phyloP scores from a whole-genome alignment of 2,797 vertebrate species.

The Malacoraja senta region DNA sequence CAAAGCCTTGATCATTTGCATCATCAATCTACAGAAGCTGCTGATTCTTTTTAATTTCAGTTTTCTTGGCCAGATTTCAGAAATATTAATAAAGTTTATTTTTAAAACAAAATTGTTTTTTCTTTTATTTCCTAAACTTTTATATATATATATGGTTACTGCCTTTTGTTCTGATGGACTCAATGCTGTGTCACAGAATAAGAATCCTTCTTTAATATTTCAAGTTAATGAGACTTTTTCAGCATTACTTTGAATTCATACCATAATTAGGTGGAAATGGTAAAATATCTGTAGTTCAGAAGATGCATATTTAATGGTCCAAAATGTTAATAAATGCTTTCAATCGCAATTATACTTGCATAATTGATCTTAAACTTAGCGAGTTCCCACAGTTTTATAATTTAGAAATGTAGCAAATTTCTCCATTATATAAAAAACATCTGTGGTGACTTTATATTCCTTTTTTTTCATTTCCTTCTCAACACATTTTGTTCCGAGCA shows the following conservation, averaged over 20 bases:
- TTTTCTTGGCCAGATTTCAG: conserved; percentile 22
- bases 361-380: neutral
- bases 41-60: neutral
- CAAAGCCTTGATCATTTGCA: conserved; percentile 28
- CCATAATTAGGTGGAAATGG: neutral
- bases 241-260: conserved; percentile 15
- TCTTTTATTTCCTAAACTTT: neutral
- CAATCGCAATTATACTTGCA: conserved; percentile 9
- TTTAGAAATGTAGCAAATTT: neutral
- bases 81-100: neutral
- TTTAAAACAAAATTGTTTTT: neutral
- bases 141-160: neutral
- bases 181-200: neutral
- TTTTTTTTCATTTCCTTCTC: neutral
- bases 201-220: conserved; percentile 3
- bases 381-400: too few relatives aligned
- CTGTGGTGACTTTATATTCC: neutral
- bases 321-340: conserved; percentile 31
- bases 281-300: conserved; percentile 10
- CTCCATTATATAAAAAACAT: neutral
- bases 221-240: neutral
- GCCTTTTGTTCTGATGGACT: neutral
- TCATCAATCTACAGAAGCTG: neutral
- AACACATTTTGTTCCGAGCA: neutral
- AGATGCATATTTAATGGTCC: neutral